phyloP scores from a whole-genome alignment of 2,888 invertebrate species.

The Cryptosula pallasiana region DNA sequence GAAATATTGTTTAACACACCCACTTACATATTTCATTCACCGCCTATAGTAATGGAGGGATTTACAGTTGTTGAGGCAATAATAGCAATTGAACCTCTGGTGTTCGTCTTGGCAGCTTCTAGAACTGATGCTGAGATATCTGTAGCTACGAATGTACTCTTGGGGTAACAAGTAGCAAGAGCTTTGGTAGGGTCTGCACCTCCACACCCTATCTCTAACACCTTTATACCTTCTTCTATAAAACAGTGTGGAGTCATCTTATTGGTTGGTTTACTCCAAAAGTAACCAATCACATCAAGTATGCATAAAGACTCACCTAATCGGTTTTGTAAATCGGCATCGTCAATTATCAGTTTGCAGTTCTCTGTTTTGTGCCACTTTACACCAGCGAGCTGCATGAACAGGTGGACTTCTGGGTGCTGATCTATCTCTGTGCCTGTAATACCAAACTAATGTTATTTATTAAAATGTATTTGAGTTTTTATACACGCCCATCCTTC shows the following conservation, averaged over 20 bases:
- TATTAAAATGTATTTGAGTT: too few relatives aligned
- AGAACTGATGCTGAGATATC: neutral
- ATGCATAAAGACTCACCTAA: neutral
- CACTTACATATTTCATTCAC: too few relatives aligned
- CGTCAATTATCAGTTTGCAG: neutral
- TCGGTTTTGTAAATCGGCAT: neutral
- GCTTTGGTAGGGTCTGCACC: conserved; percentile 2
- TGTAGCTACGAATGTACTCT: neutral
- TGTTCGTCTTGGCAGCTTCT: neutral
- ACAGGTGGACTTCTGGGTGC: neutral
- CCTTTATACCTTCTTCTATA: neutral
- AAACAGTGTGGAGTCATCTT: neutral
- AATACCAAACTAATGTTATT: neutral
- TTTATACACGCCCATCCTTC: too few relatives aligned
- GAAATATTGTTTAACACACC: too few relatives aligned
- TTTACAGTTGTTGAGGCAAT: too few relatives aligned
- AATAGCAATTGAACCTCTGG: too few relatives aligned
- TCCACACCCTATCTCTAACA: conserved; percentile 9
- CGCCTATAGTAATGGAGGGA: too few relatives aligned
- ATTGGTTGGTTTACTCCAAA: neutral
- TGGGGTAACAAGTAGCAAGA: neutral
- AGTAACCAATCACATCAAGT: neutral
- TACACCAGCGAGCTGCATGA: neutral
- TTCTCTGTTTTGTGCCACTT: neutral
- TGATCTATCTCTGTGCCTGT: neutral